These are phyloP conservation scores for Meleagris gallopavo DNA, from an alignment of 2,113 vertebrate genomes.

Conservation along the genomic window DNA sequence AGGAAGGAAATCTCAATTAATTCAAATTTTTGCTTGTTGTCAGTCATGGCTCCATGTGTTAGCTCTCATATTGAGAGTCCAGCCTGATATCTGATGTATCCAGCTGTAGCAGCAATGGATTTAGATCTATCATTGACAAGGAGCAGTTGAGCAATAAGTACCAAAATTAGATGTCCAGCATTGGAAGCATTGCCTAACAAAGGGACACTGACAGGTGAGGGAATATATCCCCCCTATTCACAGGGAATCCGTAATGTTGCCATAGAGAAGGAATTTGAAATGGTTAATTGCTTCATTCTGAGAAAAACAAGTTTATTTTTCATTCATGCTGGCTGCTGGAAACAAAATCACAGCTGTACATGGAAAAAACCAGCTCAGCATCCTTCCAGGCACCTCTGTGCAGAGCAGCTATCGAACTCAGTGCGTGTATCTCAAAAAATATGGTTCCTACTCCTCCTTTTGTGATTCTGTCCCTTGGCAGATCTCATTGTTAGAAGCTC, in stretches of 20 bases:
- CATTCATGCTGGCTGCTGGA: not conserved
- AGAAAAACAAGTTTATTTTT: not conserved
- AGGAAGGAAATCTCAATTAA: constrained; percentile 49
- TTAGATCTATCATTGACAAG: not conserved
- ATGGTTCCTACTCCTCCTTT: not conserved
- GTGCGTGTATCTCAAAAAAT: not conserved
- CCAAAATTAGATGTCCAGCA: not conserved
- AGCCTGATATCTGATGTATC: not conserved
- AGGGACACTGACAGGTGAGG: not conserved
- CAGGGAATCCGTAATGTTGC: not conserved
- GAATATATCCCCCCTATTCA: not conserved
- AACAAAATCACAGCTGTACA: not conserved
- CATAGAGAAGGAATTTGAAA: not conserved
- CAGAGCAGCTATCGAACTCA: not conserved
- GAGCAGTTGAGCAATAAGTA: not conserved
- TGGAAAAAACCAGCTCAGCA: constrained; percentile 1
- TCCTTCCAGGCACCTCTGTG: not conserved
- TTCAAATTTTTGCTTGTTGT: constrained; percentile 36
- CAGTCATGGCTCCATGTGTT: not conserved
- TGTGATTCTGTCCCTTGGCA: not conserved
- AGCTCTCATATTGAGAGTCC: not conserved
- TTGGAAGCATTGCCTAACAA: not conserved
- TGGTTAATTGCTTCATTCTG: not conserved
- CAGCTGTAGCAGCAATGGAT: not conserved
- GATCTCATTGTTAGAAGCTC: not conserved